These are phyloP conservation scores for Sesia bembeciformis DNA, from an alignment of 2,888 invertebrate species.

Conservation along the genomic window DNA sequence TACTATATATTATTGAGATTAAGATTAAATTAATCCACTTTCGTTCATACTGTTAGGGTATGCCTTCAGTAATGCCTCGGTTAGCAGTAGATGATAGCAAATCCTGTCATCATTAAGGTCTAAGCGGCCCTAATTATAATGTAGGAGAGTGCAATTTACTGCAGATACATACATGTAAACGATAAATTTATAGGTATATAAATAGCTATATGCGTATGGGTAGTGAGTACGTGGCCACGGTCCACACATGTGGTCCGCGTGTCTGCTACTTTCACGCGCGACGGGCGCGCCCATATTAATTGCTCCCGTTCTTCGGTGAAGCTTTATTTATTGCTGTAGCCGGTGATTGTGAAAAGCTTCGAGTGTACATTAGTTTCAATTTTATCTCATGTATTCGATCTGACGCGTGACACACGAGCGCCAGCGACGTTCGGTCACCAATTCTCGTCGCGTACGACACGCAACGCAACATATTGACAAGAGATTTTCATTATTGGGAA, in stretches of 20 bases:
- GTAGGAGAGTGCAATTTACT: background rate
- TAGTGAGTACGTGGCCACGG: constrained; percentile 23
- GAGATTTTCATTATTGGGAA: constrained; percentile 11
- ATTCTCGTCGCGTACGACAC: background rate
- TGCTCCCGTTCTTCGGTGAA: constrained; percentile 71
- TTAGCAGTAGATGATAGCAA: no score
- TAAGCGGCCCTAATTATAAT: background rate
- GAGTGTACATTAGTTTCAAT: constrained; percentile 67
- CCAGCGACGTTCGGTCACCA: constrained; percentile 8
- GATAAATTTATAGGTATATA: background rate
- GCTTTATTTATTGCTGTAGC: constrained; percentile 69
- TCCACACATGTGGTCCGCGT: constrained; percentile 42
- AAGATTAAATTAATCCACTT: no score
- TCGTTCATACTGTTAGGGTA: no score
- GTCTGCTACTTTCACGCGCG: constrained; percentile 66
- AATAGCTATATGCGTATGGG: constrained; percentile 9
- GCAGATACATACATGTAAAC: background rate
- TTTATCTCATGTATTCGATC: constrained; percentile 63
- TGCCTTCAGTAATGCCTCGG: no score
- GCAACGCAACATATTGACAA: background rate
- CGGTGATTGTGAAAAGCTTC: constrained; percentile 69
- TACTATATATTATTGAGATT: no score
- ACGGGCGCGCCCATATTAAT: constrained; percentile 70
- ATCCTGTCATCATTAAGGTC: no score
- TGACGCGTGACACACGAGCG: constrained; percentile 59